phyloP scores from a whole-genome alignment of 2,113 vertebrate genomes.

The Sapayoa aenigma region DNA sequence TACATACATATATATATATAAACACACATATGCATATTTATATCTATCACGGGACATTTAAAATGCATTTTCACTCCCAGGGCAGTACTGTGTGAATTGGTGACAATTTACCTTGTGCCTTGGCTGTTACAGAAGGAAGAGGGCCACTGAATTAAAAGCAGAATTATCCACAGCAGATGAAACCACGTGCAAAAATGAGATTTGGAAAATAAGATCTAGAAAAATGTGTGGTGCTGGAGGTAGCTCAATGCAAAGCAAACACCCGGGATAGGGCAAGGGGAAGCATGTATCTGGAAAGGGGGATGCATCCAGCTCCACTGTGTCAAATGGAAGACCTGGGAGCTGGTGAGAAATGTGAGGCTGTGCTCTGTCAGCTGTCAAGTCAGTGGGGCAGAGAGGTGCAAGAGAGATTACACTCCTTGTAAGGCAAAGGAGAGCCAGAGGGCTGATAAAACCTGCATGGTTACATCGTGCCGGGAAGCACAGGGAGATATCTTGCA shows the following conservation, averaged over 20 bases:
- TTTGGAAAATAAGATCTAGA: not conserved
- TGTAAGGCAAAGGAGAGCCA: conserved; percentile 62
- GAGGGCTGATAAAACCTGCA: not conserved
- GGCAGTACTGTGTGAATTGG: not conserved
- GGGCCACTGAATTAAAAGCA: not conserved
- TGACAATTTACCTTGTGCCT: not conserved
- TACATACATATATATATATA: not conserved
- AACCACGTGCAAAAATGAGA: not conserved
- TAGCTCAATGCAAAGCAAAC: not conserved
- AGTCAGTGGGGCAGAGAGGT: conserved; percentile 19
- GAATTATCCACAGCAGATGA: not conserved
- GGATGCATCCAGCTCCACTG: not conserved
- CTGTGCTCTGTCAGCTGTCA: conserved; percentile 73
- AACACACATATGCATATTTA: not conserved
- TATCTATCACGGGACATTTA: not conserved
- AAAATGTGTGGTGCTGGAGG: not conserved
- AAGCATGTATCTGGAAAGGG: rapidly evolving
- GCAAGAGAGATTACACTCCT: conserved; percentile 43
- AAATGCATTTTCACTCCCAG: not conserved
- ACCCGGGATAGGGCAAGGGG: not conserved
- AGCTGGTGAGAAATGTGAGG: conserved; percentile 7
- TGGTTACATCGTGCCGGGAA: rapidly evolving
- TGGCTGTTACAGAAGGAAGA: not conserved
- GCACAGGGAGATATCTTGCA: not conserved
- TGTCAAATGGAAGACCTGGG: not conserved